Evolutionary conservation across 1,140 invertebrate genomes (phyloP), one percentile per base, ranked within the genome.

Genomic region (Trichonephila clavata): DNA sequence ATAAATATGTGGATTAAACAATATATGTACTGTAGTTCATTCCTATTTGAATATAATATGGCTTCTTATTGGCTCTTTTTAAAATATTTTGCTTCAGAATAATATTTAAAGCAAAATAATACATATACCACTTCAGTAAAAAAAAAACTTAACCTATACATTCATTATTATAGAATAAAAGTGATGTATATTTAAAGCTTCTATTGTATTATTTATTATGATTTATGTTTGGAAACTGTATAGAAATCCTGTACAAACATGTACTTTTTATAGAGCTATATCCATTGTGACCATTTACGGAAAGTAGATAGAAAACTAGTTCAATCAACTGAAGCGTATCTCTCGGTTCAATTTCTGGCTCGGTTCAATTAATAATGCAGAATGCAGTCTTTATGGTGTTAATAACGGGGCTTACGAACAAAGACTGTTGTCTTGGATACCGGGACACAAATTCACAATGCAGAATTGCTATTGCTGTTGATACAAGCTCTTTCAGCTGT

Each of bases 371-470:
- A 77, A 77, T 77, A 77, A 77, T 77, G 71, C 71, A 77, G 71
- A 77, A 27, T 77, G 71, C 71, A 77, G 71, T 39, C 71, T 77
- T 39, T 77, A 77, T 32, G 71, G 71, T 77, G 32, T 77, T 24
- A 77, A 77, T 27, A 77, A 77, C 71, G 16, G 27, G 18, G 71
- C 32, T 77, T 77, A 20, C 27, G 71, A 39, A 77, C 71, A 77
- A 77, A 77, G 71, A 77, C 71, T 77, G 71, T 77, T 39, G 71
- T 77, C 71, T 32, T 77, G 71, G 71, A 77, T 20, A 77, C 71
- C 27, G 27, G 27, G 71, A 77, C 32, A 77, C 71, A 77, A 77
- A 77, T 77, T 27, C 71, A 27, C 24, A 32, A 39, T 27, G 16
- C 27, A 20, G 6, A 13, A 77, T 39, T 77, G 27, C 32, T 77